These are phyloP conservation scores for Aricia artaxerxes DNA, from an alignment of 2,888 invertebrate species.

Conservation along the genomic window DNA sequence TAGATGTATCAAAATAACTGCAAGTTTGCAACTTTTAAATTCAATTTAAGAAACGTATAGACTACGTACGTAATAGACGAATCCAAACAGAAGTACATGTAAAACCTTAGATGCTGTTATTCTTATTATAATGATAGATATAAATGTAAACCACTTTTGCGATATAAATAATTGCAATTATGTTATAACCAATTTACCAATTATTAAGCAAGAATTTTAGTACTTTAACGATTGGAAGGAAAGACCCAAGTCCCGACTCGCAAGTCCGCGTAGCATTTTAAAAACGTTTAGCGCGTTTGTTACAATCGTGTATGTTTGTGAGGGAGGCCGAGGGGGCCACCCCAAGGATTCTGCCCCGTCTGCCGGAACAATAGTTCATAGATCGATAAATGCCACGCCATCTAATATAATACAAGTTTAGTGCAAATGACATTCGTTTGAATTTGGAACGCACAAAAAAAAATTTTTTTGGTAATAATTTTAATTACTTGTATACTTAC, in stretches of 20 bases:
- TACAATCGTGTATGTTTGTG: constrained; percentile 39
- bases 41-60: neutral
- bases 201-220: neutral
- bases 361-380: constrained; percentile 71
- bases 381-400: constrained; percentile 59
- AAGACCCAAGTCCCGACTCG: neutral
- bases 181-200: neutral
- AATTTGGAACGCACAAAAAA: neutral
- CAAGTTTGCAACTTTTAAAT: neutral
- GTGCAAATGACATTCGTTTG: constrained; percentile 20
- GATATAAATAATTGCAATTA: too few species aligned
- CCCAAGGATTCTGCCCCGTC: constrained; percentile 72
- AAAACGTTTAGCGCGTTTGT: constrained; percentile 31
- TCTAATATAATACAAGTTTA: constrained; percentile 12
- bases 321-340: constrained; percentile 48
- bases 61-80: too few species aligned
- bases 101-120: too few species aligned
- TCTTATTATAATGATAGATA: too few species aligned
- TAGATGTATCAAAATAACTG: too few species aligned
- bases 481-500: too few species aligned
- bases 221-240: neutral
- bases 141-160: too few species aligned
- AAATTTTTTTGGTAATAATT: neutral
- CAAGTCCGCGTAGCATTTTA: neutral
- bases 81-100: too few species aligned